Conservation (phyloP, 1,140 invertebrate genomes). For the Zeugodacus cucurbitae region DNA sequence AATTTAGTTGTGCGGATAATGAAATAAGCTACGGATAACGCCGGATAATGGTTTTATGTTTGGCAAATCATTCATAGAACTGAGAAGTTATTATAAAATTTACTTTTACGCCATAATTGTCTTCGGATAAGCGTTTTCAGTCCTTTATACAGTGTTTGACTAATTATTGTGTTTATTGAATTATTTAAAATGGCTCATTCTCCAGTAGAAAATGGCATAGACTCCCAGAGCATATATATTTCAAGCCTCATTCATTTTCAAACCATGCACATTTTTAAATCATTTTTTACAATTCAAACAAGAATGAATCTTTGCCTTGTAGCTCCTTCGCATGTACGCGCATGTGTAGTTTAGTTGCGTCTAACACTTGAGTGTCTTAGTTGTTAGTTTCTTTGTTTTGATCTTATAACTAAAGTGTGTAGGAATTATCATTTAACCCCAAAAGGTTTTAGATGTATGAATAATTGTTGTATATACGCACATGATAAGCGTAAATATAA, state of each 20-base stretch:
- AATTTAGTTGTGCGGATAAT: neutral
- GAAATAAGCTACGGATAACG: neutral
- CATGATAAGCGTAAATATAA: neutral
- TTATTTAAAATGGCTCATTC: too few relatives aligned
- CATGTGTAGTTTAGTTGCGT: conserved; percentile 8
- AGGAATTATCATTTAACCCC: neutral
- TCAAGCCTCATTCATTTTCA: too few relatives aligned
- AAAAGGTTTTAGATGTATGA: neutral
- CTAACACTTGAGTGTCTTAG: conserved; percentile 10
- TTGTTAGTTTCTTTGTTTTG: neutral
- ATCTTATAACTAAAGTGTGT: neutral
- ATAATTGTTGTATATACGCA: neutral
- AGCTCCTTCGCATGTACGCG: neutral
- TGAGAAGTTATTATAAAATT: too few relatives aligned
- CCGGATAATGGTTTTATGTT: neutral
- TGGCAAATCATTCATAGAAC: too few relatives aligned
- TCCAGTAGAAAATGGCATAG: too few relatives aligned
- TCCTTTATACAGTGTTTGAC: too few relatives aligned
- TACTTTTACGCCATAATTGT: too few relatives aligned
- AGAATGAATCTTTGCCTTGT: neutral
- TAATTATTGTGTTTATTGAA: too few relatives aligned
- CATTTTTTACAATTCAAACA: too few relatives aligned
- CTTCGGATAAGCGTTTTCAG: too few relatives aligned
- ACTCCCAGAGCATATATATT: too few relatives aligned
- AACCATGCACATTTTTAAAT: too few relatives aligned